Evolutionary conservation across 2,888 invertebrate species (phyloP).

Genomic region (Dusona sp.): DNA sequence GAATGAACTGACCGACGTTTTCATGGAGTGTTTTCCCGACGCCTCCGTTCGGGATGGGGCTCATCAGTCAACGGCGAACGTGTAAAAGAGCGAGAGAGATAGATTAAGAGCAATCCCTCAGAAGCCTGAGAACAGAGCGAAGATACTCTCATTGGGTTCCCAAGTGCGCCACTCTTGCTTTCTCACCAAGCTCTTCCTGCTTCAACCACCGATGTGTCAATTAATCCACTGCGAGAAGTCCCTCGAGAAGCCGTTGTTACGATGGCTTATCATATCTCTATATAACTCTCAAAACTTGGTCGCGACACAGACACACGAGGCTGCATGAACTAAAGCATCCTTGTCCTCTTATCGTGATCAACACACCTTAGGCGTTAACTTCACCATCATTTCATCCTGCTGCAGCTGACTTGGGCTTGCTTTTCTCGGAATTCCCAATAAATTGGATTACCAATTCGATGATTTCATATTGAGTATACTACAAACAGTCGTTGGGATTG

Average conservation of each 20-base stretch:
- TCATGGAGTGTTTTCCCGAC: conserved; percentile 80
- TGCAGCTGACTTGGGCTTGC: conserved; percentile 24
- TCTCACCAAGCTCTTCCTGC: conserved; percentile 69
- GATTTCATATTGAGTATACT: conserved; percentile 16
- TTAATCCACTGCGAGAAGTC: conserved; percentile 79
- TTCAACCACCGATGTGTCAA: conserved; percentile 83
- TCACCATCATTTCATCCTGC: conserved; percentile 43
- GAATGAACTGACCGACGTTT: conserved; percentile 72
- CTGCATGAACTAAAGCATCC: conserved; percentile 25
- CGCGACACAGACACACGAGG: conserved; percentile 56
- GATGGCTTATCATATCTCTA: conserved; percentile 70
- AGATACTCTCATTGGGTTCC: conserved; percentile 50
- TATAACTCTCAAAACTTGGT: conserved; percentile 65
- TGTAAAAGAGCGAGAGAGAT: conserved; percentile 68
- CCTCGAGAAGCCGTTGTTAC: conserved; percentile 68
- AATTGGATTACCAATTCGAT: conserved; percentile 35
- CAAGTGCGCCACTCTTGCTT: conserved; percentile 64
- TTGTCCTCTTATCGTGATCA: conserved; percentile 42
- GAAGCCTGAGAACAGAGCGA: conserved; percentile 49
- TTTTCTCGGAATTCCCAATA: conserved; percentile 38
- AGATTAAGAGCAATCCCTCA: conserved; percentile 68
- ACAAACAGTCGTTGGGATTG: not conserved
- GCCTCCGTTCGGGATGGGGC: conserved; percentile 80
- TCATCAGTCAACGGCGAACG: conserved; percentile 82
- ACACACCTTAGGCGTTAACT: conserved; percentile 47